Evolutionary conservation across 2,113 vertebrate genomes (phyloP), one percentile per base, ranked within the genome.

Genomic region (Cryptotis parvus): DNA sequence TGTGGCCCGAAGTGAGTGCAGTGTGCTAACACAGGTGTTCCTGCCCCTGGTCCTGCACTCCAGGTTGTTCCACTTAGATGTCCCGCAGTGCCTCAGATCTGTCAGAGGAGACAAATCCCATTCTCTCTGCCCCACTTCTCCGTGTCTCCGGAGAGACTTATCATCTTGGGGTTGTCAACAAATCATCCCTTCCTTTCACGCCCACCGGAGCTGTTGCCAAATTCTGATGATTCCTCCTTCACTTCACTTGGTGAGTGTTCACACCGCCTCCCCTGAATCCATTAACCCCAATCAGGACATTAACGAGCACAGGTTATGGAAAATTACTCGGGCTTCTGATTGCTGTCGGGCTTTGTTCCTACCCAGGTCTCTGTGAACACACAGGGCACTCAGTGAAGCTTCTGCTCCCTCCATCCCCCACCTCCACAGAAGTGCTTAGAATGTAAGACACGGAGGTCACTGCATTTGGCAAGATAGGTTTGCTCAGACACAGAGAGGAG

Each of bases 41-140:
- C 63, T 16, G 85, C 55, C 91, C 84, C 83, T 4, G 91, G 94
- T 85, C 93, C 88, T 94, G 91, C 22, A 12, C 70, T 73, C 66
- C 6, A 27, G 9, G 31, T 39, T 93, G 90, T 68, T 93, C 91
- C 88, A 86, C 75, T 95, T 90, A 90, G 75, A 74, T 22, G 58
- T 87, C 88, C 76, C 79, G 49, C 52, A 90, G 89, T 14, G 80
- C 90, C 93, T 94, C 75, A 0, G 15, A 77, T 85, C 89, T 95
- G 91, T 96, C 94, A 91, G 63, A 79, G 79, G 58, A 96, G 84
- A 80, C 61, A 74, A 83, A 78, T 61, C 66, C 93, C 85, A 61
- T 94, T 90, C 92, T 95, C 93, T 87, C 72, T 94, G 94, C 55
- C 88, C 95, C 88, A 95, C 76, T 94, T 93, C 82, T 90, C 61